Conservation (phyloP, 92 coral and sea anemone genomes). For the Zoanthus sociatus region DNA sequence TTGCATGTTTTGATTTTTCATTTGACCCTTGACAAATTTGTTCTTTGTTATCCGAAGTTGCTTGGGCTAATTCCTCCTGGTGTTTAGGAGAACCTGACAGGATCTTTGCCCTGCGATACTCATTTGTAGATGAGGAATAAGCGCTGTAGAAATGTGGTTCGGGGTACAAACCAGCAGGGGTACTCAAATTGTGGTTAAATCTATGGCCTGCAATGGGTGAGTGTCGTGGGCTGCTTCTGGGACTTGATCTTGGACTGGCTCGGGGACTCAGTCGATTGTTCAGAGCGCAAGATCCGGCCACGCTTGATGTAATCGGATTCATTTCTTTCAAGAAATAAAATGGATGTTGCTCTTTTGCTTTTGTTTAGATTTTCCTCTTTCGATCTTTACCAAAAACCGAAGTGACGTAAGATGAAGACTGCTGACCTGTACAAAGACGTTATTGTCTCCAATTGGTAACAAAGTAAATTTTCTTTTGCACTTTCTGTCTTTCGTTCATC, state of each 20-base stretch:
- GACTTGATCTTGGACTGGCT: constrained; percentile 28
- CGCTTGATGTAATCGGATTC: constrained; percentile 48
- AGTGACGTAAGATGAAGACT: constrained; percentile 23
- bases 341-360: background rate
- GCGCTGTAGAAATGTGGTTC: background rate
- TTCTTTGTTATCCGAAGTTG: background rate
- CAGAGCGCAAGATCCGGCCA: constrained; percentile 20
- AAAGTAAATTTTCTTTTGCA: background rate
- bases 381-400: background rate
- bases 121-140: constrained; percentile 10
- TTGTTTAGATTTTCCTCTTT: background rate
- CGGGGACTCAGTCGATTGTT: constrained; percentile 30
- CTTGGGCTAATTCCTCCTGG: background rate
- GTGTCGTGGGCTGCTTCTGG: constrained; percentile 32
- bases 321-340: background rate
- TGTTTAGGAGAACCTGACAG: background rate
- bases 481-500: background rate
- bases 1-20: background rate
- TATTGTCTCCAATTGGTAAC: constrained; percentile 2
- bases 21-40: constrained; percentile 4
- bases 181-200: constrained; percentile 13
- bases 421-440: constrained; percentile 7
- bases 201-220: constrained; percentile 26
- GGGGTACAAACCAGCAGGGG: background rate
- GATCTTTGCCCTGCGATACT: constrained; percentile 11